Base-by-base conservation (phyloP, 2,888 invertebrate species). In the Euplexia lucipara region DNA sequence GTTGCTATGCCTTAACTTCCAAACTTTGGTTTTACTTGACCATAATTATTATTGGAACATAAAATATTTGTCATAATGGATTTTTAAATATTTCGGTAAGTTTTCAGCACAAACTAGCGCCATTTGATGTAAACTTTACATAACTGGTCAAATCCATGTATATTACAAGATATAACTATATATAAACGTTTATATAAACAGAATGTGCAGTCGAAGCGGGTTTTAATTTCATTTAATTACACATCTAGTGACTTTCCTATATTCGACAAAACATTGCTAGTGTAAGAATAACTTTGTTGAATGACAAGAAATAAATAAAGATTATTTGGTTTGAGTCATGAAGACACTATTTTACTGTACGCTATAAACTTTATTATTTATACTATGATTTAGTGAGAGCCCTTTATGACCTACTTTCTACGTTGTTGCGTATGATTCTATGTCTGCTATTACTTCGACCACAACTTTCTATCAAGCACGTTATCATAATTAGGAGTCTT, bases 241-340 rank as follows among this genome's bases (percentile, higher is more conserved):
- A 86, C 83, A 86, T 78, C 88, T 89, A 88, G 84, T 88, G 89
- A 89, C 88, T 89, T 84, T 79, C 80, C 78, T 84, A 85, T 84
- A 82, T 77, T 85, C 83, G 81, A 88, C 79, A 74, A 79, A 79
- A 75, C 74, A 72, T 78, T 62, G 72, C 67, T 83, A 78, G 71
- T 81, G 86, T 84, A 86, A 81, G 86, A 70, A 83, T 88, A 87
- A 86, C 83, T 86, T 85, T 85, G 86, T 81, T 82, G 64, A 75
- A 75, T 42, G 49, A 61, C 22, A 54, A 75, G 56, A 69, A 65
- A 70, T 52, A 59, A 67, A 35, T 56, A 47, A 54, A n/a, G n/a
- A 49, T 54, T 32, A 49, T 58, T n/a, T 61, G 6, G 16, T 61
- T 74, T 61, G 51, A 81, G 59, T 32, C 37, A 69, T 56, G 61